A percentile compares a stretch with the other conserved stretches of the same genome.
Conservation (phyloP, 2,113 vertebrate species). For the Glaucomys volans region DNA sequence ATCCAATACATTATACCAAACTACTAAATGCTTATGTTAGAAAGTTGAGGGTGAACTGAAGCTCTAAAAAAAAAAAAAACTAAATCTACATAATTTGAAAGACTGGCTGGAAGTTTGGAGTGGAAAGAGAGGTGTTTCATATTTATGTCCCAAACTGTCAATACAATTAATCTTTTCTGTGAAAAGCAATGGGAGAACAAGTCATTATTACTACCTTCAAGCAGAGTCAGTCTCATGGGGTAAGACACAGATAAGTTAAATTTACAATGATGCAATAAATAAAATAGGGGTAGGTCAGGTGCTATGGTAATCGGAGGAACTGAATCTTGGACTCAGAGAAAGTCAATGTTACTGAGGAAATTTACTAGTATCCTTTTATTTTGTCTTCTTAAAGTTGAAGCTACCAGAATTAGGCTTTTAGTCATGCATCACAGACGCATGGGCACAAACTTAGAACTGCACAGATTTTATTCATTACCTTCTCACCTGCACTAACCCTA, state of each 20-base stretch:
- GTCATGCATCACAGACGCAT: neutral
- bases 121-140: neutral
- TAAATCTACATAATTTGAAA: conserved; percentile 3
- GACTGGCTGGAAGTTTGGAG: neutral
- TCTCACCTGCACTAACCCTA: neutral
- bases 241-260: neutral
- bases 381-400: neutral
- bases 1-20: neutral
- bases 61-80: neutral
- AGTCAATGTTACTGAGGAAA: neutral
- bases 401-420: conserved; percentile 9
- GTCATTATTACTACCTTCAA: neutral
- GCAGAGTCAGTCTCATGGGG: neutral
- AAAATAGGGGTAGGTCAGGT: neutral
- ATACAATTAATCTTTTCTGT: neutral
- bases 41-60: neutral
- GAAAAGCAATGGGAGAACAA: neutral
- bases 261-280: neutral
- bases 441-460: neutral
- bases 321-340: neutral
- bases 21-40: neutral
- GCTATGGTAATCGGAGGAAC: neutral
- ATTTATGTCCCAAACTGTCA: neutral
- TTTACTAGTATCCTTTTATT: neutral
- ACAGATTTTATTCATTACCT: neutral